A percentile compares a stretch with the other conserved stretches of the same genome.
Conservation (phyloP, 2,888 invertebrate genomes). For the Vandiemenella viatica region DNA sequence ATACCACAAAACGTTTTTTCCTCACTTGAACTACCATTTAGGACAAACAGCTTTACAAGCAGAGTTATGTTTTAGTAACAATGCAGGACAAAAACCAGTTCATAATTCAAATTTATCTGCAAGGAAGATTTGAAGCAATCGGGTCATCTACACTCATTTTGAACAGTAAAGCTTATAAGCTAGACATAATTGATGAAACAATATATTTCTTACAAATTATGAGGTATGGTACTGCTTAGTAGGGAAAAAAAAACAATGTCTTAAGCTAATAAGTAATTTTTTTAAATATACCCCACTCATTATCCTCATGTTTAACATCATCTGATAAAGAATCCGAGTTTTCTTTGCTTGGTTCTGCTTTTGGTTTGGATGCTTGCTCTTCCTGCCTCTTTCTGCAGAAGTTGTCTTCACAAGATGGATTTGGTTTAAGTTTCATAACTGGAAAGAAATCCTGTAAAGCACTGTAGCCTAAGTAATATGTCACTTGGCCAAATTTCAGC, state of each 20-base stretch:
- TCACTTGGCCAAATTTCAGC: constrained; percentile 78
- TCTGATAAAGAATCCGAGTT: constrained; percentile 36
- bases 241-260: not conserved
- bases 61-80: too few relatives aligned
- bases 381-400: constrained; percentile 55
- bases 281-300: constrained; percentile 65
- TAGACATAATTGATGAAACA: too few relatives aligned
- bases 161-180: too few relatives aligned
- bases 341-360: constrained; percentile 14
- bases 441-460: constrained; percentile 95
- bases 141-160: too few relatives aligned
- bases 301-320: constrained; percentile 58
- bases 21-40: not conserved
- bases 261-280: too few relatives aligned
- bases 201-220: not conserved
- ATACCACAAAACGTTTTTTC: not conserved
- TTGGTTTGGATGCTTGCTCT: constrained; percentile 38
- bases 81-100: too few relatives aligned
- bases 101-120: too few relatives aligned
- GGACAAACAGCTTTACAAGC: too few relatives aligned
- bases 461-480: constrained; percentile 90
- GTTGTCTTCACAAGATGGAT: constrained; percentile 74
- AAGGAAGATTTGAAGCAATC: too few relatives aligned
- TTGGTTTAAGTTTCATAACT: constrained; percentile 81
- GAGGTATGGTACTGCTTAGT: not conserved